Evolutionary conservation across 2,113 vertebrate genomes (phyloP).

Genomic region (Nothobranchius furzeri): DNA sequence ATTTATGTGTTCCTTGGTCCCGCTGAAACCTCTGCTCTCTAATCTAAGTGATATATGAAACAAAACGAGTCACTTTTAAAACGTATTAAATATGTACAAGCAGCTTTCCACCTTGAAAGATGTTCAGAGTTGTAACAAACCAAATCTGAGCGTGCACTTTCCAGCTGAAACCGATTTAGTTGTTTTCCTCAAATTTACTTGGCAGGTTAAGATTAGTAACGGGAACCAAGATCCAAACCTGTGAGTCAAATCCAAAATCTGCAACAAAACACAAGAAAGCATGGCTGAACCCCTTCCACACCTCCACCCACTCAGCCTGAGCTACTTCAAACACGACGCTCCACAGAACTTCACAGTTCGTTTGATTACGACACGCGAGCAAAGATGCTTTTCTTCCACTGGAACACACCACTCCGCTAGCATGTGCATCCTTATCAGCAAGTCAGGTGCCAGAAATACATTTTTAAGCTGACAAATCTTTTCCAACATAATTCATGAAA

Average conservation of each 20-base stretch:
- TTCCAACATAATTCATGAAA: background rate
- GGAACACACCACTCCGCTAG: background rate
- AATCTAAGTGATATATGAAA: no score
- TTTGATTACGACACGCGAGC: constrained; percentile 20
- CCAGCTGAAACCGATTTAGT: background rate
- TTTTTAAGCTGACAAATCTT: background rate
- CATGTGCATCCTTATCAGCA: background rate
- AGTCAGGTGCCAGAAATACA: background rate
- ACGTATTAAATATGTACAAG: no score
- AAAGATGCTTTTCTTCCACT: background rate
- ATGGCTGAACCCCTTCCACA: constrained; percentile 28
- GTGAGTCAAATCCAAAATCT: constrained; percentile 23
- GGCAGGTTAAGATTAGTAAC: background rate
- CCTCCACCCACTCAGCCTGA: constrained; percentile 31
- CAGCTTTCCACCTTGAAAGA: no score
- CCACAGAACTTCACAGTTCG: constrained; percentile 15
- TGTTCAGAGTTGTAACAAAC: no score
- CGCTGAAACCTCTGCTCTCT: no score
- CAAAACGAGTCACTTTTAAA: no score
- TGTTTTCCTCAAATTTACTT: background rate
- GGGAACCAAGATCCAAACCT: constrained; percentile 16
- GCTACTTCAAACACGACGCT: constrained; percentile 14
- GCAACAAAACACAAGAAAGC: constrained; percentile 29
- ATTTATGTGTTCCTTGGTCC: no score
- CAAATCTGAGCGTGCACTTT: background rate